Conservation (phyloP, 2,797 vertebrate genomes). For the Molothrus ater region DNA sequence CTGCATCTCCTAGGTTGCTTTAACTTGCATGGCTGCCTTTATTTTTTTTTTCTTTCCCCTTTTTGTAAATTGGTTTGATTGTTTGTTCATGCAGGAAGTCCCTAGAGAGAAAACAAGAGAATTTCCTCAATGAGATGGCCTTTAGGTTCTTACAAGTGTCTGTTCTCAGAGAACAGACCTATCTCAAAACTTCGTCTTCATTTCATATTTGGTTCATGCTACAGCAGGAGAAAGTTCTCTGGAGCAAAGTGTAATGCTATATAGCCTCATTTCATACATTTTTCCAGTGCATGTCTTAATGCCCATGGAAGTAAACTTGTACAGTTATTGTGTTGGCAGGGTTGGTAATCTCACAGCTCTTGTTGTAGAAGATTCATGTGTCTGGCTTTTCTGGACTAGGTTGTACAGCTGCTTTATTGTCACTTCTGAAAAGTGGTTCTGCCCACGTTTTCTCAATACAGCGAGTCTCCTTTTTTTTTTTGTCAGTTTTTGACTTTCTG, state of each 20-base stretch:
- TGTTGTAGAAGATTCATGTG: neutral
- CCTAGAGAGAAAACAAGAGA: neutral
- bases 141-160: neutral
- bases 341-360: neutral
- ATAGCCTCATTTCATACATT: neutral
- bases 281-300: neutral
- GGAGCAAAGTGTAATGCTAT: neutral
- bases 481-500: neutral
- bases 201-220: neutral
- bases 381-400: neutral
- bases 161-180: neutral
- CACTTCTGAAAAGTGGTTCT: neutral
- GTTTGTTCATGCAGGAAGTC: neutral
- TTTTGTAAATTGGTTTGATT: neutral
- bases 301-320: neutral
- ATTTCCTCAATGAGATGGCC: neutral
- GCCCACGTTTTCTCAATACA: neutral
- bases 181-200: neutral
- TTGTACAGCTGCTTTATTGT: neutral
- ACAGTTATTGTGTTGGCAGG: neutral
- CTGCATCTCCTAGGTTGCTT: neutral
- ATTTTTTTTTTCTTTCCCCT: no score
- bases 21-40: neutral
- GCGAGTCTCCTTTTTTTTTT: neutral
- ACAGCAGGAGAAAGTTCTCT: neutral